A percentile compares a stretch with the other conserved stretches of the same genome.
Evolutionary conservation across 2,797 vertebrate species (phyloP).

Genomic region (Valencia hispanica): DNA sequence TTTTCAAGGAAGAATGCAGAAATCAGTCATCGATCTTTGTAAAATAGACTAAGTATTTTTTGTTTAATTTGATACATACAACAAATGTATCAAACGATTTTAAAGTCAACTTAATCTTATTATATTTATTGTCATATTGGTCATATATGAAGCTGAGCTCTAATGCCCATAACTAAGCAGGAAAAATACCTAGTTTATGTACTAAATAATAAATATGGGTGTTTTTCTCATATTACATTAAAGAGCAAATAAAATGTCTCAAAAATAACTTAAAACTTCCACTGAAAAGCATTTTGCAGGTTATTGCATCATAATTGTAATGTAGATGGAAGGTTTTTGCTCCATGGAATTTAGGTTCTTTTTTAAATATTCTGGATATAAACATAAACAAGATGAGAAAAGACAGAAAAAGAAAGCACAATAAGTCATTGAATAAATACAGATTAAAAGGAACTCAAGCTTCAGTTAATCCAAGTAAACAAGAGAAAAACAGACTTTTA

Average conservation of each 20-base stretch:
- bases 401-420: neutral
- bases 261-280: conserved; percentile 18
- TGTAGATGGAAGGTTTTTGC: neutral
- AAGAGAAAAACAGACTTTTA: neutral
- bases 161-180: neutral
- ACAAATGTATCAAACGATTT: neutral
- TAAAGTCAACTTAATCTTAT: neutral
- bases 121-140: neutral
- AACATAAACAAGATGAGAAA: neutral
- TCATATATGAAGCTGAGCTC: neutral
- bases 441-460: neutral
- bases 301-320: conserved; percentile 28
- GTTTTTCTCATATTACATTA: conserved; percentile 12
- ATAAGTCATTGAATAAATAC: neutral
- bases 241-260: neutral
- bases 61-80: neutral
- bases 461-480: conserved; percentile 13
- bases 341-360: neutral
- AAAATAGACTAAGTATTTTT: neutral
- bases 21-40: neutral
- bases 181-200: neutral
- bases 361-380: neutral
- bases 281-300: conserved; percentile 31
- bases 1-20: neutral
- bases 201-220: neutral